Conservation (phyloP, 1,140 invertebrate species). For the Eciton burchellii region DNA sequence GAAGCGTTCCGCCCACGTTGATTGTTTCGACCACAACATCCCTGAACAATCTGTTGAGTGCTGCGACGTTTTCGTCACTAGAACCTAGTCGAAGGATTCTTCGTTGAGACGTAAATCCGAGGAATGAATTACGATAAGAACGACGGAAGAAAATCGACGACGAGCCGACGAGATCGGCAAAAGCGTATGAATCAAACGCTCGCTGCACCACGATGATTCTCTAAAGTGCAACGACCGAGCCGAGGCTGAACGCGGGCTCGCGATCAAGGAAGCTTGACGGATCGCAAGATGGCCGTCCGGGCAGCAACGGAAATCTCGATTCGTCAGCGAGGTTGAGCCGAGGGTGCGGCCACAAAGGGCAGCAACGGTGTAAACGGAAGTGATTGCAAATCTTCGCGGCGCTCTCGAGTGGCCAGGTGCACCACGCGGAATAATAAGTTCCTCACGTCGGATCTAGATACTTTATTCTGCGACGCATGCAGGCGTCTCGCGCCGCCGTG, state of each 20-base stretch:
- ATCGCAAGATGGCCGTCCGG: slow-evolving; percentile 64
- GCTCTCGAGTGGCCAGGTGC: slow-evolving; percentile 82
- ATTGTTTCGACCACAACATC: slow-evolving; percentile 33
- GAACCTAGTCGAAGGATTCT: neutral
- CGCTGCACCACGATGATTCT: neutral
- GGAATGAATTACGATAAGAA: neutral
- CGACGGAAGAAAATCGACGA: neutral
- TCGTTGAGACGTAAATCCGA: neutral
- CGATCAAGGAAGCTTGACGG: neutral
- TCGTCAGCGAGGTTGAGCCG: slow-evolving; percentile 69
- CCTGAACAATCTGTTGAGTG: slow-evolving; percentile 10
- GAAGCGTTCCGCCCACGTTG: slow-evolving; percentile 37
- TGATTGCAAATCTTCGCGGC: slow-evolving; percentile 81
- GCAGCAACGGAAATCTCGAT: slow-evolving; percentile 81
- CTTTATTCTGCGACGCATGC: slow-evolving; percentile 69
- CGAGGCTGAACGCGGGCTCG: neutral
- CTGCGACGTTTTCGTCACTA: neutral
- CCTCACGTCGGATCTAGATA: slow-evolving; percentile 73
- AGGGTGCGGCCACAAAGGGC: slow-evolving; percentile 68
- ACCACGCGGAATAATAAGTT: slow-evolving; percentile 76
- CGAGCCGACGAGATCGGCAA: neutral
- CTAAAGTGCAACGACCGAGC: neutral
- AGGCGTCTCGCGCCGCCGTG: slow-evolving; percentile 34
- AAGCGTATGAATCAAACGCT: neutral
- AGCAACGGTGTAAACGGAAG: slow-evolving; percentile 68